Evolutionary conservation across 37 sponge, comb jelly and placozoan species (phyloP), one percentile per base, ranked within the genome.

Genomic region (Theonella swinhoei): DNA sequence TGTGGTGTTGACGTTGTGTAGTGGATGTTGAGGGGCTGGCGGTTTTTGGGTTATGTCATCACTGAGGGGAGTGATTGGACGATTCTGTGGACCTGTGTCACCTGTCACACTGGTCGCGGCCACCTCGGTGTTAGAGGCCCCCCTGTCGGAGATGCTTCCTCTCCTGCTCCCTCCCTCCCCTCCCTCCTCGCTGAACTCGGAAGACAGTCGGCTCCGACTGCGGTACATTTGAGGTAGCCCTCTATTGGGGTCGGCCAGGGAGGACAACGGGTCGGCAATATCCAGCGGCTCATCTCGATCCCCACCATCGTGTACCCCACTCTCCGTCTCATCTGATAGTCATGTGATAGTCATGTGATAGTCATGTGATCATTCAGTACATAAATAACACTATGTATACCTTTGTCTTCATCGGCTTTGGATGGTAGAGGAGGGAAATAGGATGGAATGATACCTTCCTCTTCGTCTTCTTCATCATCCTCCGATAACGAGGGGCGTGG

Each of bases 151-250:
- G 1, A 71, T 2, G 72, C 82, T 81, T 37, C 62, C 59, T 34
- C 72, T 41, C 4, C 82, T 69, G 38, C 82, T 81, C 8, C 67
- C 26, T 35, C 2, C 36, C 11, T 4, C 76, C n/a, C 47, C 82
- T 0, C 82, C 72, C 28, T 81, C 82, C 62, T 81, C 82, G 28
- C 84, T 83, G 11, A 47, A 17, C 54, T 47, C 54, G 11, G 54
- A 47, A 14, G 54, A 47, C 7, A 47, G 54, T 47, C 54, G 7
- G 14, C 54, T 47, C 11, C 54, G 54, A 47, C 54, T 31, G 23
- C 84, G 75, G 64, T 63, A 82, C 20, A 64, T 59, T 29, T 82
- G 82, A 1, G 82, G 73, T 40, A 82, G 73, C 1, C 80, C 80
- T 23, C 39, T 80, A 47, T n/a, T 42, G 68, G 80, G 80, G 58